These are phyloP conservation scores for Spodoptera frugiperda DNA, from an alignment of 1,140 invertebrate species.

Conservation along the genomic window DNA sequence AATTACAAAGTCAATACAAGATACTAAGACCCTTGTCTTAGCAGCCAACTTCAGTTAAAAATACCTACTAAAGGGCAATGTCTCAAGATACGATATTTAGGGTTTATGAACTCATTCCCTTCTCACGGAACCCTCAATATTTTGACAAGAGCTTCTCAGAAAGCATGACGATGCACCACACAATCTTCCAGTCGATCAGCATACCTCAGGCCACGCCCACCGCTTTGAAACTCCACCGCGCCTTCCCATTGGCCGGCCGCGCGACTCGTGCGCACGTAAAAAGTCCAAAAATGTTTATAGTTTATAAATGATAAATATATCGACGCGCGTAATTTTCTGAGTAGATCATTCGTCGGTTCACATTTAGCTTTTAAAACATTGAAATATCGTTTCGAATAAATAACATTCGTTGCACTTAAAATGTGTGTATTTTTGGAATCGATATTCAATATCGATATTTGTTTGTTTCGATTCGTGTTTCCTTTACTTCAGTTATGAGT, in stretches of 20 bases:
- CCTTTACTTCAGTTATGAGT: background rate
- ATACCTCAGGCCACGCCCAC: constrained; percentile 25
- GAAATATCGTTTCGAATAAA: constrained; percentile 25
- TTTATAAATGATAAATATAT: constrained; percentile 44
- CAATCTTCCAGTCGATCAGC: constrained; percentile 14
- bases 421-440: constrained; percentile 19
- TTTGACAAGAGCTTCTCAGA: constrained; percentile 28
- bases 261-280: constrained; percentile 42
- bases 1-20: no score
- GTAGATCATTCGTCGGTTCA: constrained; percentile 42
- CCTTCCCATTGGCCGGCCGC: constrained; percentile 33
- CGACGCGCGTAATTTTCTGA: constrained; percentile 37
- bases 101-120: background rate
- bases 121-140: constrained; percentile 24
- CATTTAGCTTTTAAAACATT: constrained; percentile 36
- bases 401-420: constrained; percentile 2
- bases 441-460: constrained; percentile 24
- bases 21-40: no score
- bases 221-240: constrained; percentile 15
- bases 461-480: constrained; percentile 9
- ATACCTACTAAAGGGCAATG: no score
- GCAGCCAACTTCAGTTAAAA: no score
- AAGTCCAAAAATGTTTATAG: constrained; percentile 39
- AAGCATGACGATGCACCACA: constrained; percentile 21
- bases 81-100: constrained; percentile 14